phyloP scores from a whole-genome alignment of 2,113 vertebrate species.

The Dromas ardeola region DNA sequence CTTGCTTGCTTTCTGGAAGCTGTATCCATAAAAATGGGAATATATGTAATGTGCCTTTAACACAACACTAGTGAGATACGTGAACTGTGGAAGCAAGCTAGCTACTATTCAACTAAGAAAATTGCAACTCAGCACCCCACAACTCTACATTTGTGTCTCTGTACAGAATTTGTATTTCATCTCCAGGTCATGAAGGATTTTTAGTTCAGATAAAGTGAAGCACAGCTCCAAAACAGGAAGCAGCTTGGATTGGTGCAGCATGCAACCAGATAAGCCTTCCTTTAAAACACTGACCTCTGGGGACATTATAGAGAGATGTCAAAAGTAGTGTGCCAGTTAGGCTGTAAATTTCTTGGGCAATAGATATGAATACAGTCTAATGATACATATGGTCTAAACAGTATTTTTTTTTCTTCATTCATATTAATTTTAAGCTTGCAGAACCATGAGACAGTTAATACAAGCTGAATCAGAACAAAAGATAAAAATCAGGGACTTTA shows the following conservation, averaged over 20 bases:
- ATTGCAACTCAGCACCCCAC: accelerated
- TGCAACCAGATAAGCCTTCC: not conserved
- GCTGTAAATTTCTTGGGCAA: not conserved
- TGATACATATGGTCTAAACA: not conserved
- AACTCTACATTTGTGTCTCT: not conserved
- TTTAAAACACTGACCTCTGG: not conserved
- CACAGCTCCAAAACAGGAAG: not conserved
- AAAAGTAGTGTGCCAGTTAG: not conserved
- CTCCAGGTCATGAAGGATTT: not conserved
- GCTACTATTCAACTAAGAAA: not conserved
- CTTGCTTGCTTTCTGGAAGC: not conserved
- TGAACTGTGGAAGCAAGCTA: not conserved
- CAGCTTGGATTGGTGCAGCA: not conserved
- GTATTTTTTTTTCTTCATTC: not conserved
- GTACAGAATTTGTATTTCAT: not conserved
- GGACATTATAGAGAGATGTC: not conserved
- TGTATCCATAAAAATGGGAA: not conserved
- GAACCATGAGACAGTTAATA: not conserved
- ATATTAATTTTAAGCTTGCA: not conserved
- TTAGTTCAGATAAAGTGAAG: not conserved
- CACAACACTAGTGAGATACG: not conserved
- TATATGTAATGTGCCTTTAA: not conserved
- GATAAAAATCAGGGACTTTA: not conserved
- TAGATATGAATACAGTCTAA: not conserved
- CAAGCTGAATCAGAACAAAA: not conserved